Percentiles rank a stretch among this genome's conserved stretches.
Conservation (phyloP, 2,888 invertebrate genomes). For the Clistopyga incitator region DNA sequence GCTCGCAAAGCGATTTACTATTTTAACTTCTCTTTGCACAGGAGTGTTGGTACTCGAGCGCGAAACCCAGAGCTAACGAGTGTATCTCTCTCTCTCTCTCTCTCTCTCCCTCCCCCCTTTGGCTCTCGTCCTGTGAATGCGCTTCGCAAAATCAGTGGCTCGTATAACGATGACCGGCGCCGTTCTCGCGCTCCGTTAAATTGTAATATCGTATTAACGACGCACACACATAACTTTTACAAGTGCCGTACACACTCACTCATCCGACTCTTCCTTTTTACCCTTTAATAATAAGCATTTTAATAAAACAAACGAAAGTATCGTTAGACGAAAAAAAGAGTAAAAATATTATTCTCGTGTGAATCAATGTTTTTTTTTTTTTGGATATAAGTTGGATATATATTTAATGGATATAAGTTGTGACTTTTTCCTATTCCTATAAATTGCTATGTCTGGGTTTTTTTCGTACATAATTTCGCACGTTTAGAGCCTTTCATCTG, state of each 20-base stretch:
- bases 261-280: neutral
- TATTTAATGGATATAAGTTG: neutral
- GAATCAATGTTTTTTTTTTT: neutral
- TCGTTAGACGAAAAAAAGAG: neutral
- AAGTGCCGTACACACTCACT: neutral
- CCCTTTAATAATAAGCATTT: neutral
- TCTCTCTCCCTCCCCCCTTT: slow-evolving; percentile 8
- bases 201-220: slow-evolving; percentile 47
- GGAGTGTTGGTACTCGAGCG: slow-evolving; percentile 31
- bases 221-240: slow-evolving; percentile 13
- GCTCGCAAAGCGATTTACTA: slow-evolving; percentile 18
- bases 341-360: neutral
- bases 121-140: slow-evolving; percentile 8
- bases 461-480: neutral
- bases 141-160: slow-evolving; percentile 43
- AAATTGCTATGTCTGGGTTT: neutral
- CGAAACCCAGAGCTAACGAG: slow-evolving; percentile 38
- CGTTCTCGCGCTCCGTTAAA: slow-evolving; percentile 52
- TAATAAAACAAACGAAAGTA: neutral
- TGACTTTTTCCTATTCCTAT: too few species aligned
- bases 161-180: slow-evolving; percentile 54
- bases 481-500: neutral
- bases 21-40: slow-evolving; percentile 14
- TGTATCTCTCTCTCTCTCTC: slow-evolving; percentile 16
- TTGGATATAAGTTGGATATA: too few species aligned